phyloP scores from a whole-genome alignment of 2,888 invertebrate species.

The Metalampra italica region DNA sequence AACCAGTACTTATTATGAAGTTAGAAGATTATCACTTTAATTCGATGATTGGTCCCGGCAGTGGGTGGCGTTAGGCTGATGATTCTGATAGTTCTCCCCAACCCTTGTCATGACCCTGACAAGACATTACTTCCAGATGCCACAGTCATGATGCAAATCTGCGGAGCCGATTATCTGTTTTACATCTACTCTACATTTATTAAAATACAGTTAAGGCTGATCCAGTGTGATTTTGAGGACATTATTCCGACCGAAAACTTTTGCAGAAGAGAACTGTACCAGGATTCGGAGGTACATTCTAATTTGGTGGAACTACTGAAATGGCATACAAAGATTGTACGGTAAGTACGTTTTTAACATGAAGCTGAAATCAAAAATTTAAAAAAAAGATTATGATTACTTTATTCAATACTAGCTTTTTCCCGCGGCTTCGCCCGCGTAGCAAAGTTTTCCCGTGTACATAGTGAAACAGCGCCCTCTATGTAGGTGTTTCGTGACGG shows the following conservation, averaged over 20 bases:
- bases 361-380: too few relatives aligned
- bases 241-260: constrained; percentile 20
- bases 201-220: constrained; percentile 42
- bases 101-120: neutral
- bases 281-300: constrained; percentile 21
- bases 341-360: neutral
- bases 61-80: too few relatives aligned
- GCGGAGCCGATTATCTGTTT: constrained; percentile 38
- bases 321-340: constrained; percentile 46
- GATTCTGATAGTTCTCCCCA: too few relatives aligned
- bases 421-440: too few relatives aligned
- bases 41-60: too few relatives aligned
- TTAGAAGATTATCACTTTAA: too few relatives aligned
- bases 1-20: too few relatives aligned
- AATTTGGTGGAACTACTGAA: constrained; percentile 5
- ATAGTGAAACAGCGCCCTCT: too few relatives aligned
- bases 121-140: neutral
- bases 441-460: too few relatives aligned
- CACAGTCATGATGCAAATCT: constrained; percentile 24
- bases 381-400: too few relatives aligned
- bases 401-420: too few relatives aligned
- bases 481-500: too few relatives aligned
- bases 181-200: constrained; percentile 45
- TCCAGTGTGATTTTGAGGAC: constrained; percentile 31
- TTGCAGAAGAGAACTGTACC: neutral